Conservation (phyloP, 2,113 vertebrate genomes). For the Tychaedon coryphoeus region DNA sequence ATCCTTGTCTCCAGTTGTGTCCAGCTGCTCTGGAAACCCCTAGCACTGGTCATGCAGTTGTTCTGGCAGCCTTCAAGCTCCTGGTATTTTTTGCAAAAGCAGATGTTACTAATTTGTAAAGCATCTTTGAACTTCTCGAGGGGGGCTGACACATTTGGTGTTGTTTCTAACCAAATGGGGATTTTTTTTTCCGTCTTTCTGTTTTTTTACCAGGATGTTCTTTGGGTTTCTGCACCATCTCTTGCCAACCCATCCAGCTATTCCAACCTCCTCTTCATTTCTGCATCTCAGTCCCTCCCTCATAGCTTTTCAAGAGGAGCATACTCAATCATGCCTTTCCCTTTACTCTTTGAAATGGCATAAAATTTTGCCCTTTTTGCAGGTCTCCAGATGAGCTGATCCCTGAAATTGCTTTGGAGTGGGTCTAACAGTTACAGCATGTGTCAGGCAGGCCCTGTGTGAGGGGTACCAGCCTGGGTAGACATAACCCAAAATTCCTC, state of each 20-base stretch:
- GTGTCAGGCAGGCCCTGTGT: neutral
- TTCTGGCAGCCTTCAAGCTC: neutral
- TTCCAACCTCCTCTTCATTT: neutral
- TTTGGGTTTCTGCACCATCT: neutral
- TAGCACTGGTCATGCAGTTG: neutral
- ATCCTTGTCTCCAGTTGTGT: neutral
- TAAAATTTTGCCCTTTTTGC: neutral
- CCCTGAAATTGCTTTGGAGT: neutral
- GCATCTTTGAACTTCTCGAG: neutral
- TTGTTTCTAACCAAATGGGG: neutral
- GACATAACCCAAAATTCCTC: neutral
- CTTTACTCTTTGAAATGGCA: neutral
- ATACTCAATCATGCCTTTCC: neutral
- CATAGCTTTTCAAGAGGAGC: neutral
- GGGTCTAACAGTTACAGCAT: neutral
- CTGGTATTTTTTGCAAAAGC: neutral
- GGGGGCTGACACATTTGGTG: neutral
- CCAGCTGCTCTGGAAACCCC: neutral
- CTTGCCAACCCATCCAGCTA: neutral
- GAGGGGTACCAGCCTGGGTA: accelerated
- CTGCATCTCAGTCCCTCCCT: neutral
- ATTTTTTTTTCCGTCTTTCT: neutral
- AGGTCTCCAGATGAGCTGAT: neutral
- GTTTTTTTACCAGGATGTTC: neutral
- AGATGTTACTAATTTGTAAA: neutral